A percentile compares a stretch with the other conserved stretches of the same genome.
Evolutionary conservation across 2,888 invertebrate genomes (phyloP).

Genomic region (Fissipunctia ypsillon): DNA sequence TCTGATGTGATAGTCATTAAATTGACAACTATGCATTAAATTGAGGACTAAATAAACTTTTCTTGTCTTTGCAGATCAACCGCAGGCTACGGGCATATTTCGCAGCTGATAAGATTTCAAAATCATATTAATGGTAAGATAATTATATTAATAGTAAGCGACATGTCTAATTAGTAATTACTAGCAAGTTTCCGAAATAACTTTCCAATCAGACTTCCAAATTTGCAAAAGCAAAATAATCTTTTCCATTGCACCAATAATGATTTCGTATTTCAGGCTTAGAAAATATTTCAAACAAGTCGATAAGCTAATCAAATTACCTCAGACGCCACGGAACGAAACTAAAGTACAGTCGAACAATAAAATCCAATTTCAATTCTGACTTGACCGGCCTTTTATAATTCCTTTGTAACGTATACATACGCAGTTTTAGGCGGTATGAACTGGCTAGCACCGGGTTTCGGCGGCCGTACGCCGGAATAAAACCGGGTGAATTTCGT

Average conservation of each 20-base stretch:
- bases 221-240: conserved; percentile 21
- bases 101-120: conserved; percentile 84
- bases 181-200: conserved; percentile 74
- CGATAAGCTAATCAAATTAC: conserved; percentile 50
- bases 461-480: conserved; percentile 69
- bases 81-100: conserved; percentile 86
- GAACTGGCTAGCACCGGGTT: conserved; percentile 53
- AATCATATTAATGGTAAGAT: conserved; percentile 89
- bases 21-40: neutral
- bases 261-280: conserved; percentile 35
- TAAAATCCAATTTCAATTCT: conserved; percentile 59
- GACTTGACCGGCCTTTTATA: conserved; percentile 66
- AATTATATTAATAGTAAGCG: conserved; percentile 12
- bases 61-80: conserved; percentile 82
- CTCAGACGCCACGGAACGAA: conserved; percentile 23
- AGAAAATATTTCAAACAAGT: conserved; percentile 34
- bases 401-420: conserved; percentile 66
- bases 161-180: conserved; percentile 51
- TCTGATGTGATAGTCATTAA: conserved; percentile 10
- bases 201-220: conserved; percentile 28
- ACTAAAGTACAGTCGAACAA: conserved; percentile 57
- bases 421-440: conserved; percentile 64
- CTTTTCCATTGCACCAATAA: conserved; percentile 1
- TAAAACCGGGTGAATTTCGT: conserved; percentile 80
- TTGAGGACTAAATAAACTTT: conserved; percentile 9